Conservation (phyloP, 2,797 vertebrate species). For the Karalla daura region DNA sequence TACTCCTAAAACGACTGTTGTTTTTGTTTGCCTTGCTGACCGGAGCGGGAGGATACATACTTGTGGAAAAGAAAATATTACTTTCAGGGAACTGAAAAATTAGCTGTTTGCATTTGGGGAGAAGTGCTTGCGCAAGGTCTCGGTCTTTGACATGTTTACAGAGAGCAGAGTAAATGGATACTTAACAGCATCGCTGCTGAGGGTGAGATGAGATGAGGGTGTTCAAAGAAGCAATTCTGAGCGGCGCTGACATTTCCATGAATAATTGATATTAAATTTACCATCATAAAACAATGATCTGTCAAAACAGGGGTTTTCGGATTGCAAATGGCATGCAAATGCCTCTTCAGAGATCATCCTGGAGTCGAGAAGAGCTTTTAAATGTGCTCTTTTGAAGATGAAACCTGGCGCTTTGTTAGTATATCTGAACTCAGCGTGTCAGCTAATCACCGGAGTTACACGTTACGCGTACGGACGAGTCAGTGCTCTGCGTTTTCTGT, state of each 20-base stretch:
- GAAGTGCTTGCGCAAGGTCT: conserved; percentile 51
- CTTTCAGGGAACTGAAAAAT: conserved; percentile 51
- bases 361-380: conserved; percentile 50
- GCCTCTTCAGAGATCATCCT: conserved; percentile 31
- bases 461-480: too few relatives aligned
- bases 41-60: conserved; percentile 19
- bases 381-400: conserved; percentile 44
- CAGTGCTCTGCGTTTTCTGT: too few relatives aligned
- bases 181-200: conserved; percentile 38
- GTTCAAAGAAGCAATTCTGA: conserved; percentile 66
- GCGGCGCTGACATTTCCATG: conserved; percentile 71
- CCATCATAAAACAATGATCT: conserved; percentile 71
- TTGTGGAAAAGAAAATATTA: conserved; percentile 27
- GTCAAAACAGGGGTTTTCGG: conserved; percentile 59
- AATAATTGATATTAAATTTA: conserved; percentile 77
- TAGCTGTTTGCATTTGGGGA: conserved; percentile 48
- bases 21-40: neutral
- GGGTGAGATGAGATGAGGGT: conserved; percentile 8
- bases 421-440: conserved; percentile 11
- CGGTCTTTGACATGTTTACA: conserved; percentile 64
- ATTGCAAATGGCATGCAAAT: conserved; percentile 61
- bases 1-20: neutral
- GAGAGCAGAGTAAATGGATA: conserved; percentile 65
- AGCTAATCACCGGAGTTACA: conserved; percentile 1
- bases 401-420: conserved; percentile 36